Percentiles rank a stretch among this genome's conserved stretches.
Conservation (phyloP, 2,888 invertebrate genomes). For the Dryomyza anilis region DNA sequence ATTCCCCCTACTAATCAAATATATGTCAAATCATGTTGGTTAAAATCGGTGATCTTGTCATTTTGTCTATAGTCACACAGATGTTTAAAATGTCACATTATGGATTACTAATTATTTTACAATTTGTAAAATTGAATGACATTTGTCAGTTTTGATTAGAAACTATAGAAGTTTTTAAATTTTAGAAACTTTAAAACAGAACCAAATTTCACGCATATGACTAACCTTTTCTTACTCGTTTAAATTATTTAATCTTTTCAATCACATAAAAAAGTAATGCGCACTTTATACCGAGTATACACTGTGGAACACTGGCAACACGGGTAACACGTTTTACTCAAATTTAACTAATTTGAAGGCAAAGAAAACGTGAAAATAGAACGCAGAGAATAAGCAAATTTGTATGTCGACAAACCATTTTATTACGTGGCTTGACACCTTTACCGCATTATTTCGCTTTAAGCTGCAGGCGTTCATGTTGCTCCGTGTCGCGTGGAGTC, state of each 20-base stretch:
- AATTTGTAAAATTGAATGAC: no score
- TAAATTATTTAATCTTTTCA: not conserved
- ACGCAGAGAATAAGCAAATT: not conserved
- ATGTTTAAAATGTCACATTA: no score
- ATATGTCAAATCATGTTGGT: no score
- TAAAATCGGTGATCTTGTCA: no score
- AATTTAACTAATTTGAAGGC: not conserved
- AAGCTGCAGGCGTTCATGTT: not conserved
- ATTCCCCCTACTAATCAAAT: no score
- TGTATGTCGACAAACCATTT: not conserved
- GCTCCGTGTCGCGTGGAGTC: no score
- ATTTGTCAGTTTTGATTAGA: not conserved
- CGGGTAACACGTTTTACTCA: not conserved
- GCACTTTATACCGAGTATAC: no score
- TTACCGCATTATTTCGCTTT: not conserved
- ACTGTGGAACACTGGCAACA: no score
- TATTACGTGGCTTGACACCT: not conserved
- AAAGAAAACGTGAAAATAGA: not conserved
- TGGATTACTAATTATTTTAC: no score
- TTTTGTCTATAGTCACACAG: no score
- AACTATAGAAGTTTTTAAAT: not conserved
- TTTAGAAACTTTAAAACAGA: not conserved
- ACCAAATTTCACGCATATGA: not conserved
- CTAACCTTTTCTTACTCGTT: not conserved
- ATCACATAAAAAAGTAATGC: no score